phyloP scores from a whole-genome alignment of 2,888 invertebrate genomes.

The Trachelus tabidus region DNA sequence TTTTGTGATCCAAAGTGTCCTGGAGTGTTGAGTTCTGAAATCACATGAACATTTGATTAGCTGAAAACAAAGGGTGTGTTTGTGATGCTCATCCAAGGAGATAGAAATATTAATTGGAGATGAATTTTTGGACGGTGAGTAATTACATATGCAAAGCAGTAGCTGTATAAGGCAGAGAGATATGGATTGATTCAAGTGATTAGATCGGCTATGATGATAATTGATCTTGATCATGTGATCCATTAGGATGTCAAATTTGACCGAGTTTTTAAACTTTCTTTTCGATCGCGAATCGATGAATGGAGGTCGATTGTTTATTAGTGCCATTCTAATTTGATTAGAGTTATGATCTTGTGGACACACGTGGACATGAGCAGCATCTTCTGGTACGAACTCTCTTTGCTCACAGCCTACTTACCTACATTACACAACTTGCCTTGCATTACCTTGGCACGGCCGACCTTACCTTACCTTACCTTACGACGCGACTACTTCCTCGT shows the following conservation, averaged over 20 bases:
- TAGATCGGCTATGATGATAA: not conserved
- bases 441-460: slow-evolving; percentile 11
- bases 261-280: not conserved
- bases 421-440: slow-evolving; percentile 50
- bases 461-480: not conserved
- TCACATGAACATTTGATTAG: not conserved
- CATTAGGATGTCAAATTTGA: not conserved
- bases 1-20: not conserved
- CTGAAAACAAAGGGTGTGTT: not conserved
- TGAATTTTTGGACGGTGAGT: not conserved
- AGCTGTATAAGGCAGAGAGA: not conserved
- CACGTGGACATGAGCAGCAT: slow-evolving; percentile 10
- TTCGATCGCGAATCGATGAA: not conserved
- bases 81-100: not conserved
- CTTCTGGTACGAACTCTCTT: slow-evolving; percentile 42
- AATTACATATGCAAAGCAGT: not conserved
- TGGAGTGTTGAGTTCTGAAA: not conserved
- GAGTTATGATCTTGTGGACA: slow-evolving; percentile 8
- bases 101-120: not conserved
- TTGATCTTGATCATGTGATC: not conserved
- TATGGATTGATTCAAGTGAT: not conserved
- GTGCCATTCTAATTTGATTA: slow-evolving; percentile 8
- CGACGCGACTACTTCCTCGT: slow-evolving; percentile 2
- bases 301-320: slow-evolving; percentile 19
- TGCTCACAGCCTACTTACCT: slow-evolving; percentile 65